Evolutionary conservation across 2,113 vertebrate species (phyloP).

Genomic region (Prolemur simus): DNA sequence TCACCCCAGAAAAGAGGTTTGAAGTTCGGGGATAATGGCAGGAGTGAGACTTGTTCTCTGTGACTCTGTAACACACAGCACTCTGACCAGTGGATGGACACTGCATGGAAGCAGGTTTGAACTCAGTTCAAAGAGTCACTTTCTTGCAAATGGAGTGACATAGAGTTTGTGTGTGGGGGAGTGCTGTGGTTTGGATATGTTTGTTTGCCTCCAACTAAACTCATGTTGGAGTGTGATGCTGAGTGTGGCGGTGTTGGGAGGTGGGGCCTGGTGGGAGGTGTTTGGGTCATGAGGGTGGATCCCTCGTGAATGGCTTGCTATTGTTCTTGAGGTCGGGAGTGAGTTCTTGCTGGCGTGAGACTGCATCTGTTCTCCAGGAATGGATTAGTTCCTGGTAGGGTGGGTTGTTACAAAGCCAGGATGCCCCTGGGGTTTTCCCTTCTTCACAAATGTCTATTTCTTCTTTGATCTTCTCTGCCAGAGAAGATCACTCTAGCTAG

Average conservation of each 20-base stretch:
- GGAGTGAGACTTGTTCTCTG: not conserved
- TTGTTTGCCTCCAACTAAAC: not conserved
- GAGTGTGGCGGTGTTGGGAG: not conserved
- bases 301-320: not conserved
- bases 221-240: not conserved
- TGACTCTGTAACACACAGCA: not conserved
- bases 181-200: not conserved
- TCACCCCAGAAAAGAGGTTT: not conserved
- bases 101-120: not conserved
- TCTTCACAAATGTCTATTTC: not conserved
- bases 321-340: not conserved
- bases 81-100: not conserved
- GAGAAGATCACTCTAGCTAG: no score
- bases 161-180: not conserved
- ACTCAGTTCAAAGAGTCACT: not conserved
- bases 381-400: not conserved
- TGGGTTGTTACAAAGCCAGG: not conserved
- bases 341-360: not conserved
- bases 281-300: not conserved
- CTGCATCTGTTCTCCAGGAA: not conserved
- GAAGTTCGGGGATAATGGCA: accelerated
- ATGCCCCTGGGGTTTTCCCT: not conserved
- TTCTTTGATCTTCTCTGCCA: not conserved
- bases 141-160: not conserved
- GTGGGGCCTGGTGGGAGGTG: not conserved